Conservation (phyloP, 2,888 invertebrate genomes). For the Meta bourneti region DNA sequence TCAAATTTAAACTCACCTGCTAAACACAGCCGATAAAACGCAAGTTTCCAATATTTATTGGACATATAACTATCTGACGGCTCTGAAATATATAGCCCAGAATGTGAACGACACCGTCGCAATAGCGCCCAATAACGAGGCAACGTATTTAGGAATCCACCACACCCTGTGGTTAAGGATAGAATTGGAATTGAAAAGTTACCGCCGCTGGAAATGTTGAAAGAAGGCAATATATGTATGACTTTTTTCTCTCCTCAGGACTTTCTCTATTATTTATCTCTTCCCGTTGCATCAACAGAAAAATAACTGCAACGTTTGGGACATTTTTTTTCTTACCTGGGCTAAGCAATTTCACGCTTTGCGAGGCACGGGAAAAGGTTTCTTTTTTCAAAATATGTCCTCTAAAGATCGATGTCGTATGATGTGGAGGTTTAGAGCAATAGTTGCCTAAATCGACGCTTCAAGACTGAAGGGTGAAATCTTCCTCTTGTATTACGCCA, state of each 20-base stretch:
- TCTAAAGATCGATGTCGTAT: slow-evolving; percentile 5
- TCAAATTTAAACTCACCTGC: no score
- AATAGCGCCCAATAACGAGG: no score
- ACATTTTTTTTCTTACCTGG: neutral
- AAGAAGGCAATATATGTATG: neutral
- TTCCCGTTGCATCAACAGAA: slow-evolving; percentile 8
- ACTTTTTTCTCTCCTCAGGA: neutral
- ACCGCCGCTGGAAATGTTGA: neutral
- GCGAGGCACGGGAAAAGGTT: slow-evolving; percentile 3
- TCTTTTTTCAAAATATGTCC: neutral
- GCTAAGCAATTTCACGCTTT: slow-evolving; percentile 36
- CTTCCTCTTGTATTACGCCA: no score
- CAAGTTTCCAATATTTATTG: no score
- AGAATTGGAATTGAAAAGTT: neutral
- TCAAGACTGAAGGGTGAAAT: no score
- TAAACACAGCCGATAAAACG: no score
- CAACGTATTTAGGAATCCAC: no score
- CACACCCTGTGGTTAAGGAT: neutral
- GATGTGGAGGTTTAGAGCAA: neutral
- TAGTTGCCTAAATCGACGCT: neutral
- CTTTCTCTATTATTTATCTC: neutral
- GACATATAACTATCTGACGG: no score
- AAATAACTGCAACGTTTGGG: slow-evolving; percentile 7
- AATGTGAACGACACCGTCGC: no score
- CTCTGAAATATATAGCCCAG: no score